phyloP scores from a whole-genome alignment of 53 echinoderm and acorn worm genomes.

The Astropecten irregularis region DNA sequence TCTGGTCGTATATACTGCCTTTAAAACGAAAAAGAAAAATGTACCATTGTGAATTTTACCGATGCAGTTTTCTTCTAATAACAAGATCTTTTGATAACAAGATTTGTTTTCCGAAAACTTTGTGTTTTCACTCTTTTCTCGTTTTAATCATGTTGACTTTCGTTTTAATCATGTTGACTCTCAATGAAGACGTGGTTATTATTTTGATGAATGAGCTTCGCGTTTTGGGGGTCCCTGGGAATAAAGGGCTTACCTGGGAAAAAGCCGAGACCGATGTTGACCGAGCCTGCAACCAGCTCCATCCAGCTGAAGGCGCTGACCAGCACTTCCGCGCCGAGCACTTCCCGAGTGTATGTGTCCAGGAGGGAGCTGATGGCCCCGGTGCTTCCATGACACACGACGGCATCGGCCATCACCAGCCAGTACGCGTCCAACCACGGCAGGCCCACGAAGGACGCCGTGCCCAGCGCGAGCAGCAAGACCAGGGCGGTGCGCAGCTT shows the following conservation, averaged over 20 bases:
- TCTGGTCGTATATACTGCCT: not conserved
- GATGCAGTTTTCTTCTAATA: too few species aligned
- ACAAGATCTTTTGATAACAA: too few species aligned
- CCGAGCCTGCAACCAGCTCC: not conserved
- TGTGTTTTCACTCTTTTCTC: too few species aligned
- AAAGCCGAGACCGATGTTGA: not conserved
- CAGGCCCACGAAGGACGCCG: not conserved
- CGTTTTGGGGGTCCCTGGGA: not conserved
- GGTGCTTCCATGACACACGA: not conserved
- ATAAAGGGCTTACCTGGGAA: conserved; percentile 23
- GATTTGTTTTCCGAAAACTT: too few species aligned
- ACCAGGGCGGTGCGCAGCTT: not conserved
- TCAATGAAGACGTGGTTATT: not conserved
- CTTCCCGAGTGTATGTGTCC: not conserved
- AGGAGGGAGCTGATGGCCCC: not conserved
- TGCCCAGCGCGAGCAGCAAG: not conserved
- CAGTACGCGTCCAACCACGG: conserved; percentile 6
- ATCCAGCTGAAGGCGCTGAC: conserved; percentile 8
- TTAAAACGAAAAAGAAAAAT: not conserved
- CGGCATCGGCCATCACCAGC: not conserved
- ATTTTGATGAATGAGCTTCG: not conserved
- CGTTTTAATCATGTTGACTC: not conserved
- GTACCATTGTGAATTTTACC: too few species aligned
- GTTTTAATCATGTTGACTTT: not conserved
- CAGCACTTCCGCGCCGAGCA: not conserved